Percentiles rank a stretch among this genome's conserved stretches.
These are phyloP conservation scores for Belonocnema kinseyi DNA, from an alignment of 1,140 invertebrate genomes.

Conservation along the genomic window DNA sequence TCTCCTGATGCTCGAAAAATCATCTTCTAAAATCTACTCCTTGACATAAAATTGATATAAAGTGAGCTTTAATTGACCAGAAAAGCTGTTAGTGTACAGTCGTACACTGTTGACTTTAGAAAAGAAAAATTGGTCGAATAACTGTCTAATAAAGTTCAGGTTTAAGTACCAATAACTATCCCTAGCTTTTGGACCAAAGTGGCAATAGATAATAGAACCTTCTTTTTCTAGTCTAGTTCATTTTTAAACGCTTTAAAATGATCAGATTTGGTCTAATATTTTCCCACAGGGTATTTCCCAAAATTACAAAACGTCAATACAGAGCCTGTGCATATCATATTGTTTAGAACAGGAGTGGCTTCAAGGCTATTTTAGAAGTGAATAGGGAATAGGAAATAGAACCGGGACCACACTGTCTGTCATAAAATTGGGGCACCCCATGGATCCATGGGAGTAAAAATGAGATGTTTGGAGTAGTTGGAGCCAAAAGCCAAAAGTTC, in stretches of 20 bases:
- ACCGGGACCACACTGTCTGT: not conserved
- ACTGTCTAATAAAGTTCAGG: not conserved
- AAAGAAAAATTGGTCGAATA: not conserved
- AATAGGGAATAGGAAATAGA: not conserved
- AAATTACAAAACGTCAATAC: not conserved
- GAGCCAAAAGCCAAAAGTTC: constrained; percentile 8
- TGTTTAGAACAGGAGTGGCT: constrained; percentile 21
- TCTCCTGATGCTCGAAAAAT: no score
- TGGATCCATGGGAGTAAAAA: not conserved
- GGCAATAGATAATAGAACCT: not conserved
- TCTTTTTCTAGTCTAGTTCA: not conserved
- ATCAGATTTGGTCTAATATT: not conserved
- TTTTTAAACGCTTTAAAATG: constrained; percentile 4
- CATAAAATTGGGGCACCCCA: constrained; percentile 1
- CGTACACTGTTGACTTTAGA: not conserved
- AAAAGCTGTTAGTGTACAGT: not conserved
- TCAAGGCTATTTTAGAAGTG: not conserved
- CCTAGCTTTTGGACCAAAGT: no score
- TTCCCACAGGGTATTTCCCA: not conserved
- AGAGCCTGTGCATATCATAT: not conserved
- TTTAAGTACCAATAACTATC: not conserved
- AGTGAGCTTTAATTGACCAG: not conserved
- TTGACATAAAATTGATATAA: not conserved
- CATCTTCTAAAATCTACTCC: no score
- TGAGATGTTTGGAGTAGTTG: not conserved